Base-by-base conservation (phyloP, 2,888 invertebrate species). In the Cryptosula pallasiana region DNA sequence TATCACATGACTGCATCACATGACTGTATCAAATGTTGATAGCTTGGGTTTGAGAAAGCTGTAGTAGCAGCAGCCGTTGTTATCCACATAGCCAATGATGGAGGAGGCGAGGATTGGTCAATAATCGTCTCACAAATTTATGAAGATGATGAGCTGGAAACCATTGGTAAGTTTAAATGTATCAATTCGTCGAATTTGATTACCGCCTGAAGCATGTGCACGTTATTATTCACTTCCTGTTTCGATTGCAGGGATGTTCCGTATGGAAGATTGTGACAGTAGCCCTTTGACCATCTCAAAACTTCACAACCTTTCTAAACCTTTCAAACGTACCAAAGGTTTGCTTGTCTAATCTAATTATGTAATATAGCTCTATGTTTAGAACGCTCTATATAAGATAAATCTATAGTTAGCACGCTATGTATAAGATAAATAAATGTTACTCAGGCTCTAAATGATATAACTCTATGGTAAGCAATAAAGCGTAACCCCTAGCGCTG, bases 271-370 rank as follows among this genome's bases (percentile, higher is more conserved):
- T 63, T 82, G 81, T 73, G 35, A 75, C 13, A 71, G 74, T 0
- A 78, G 76, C 63, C 79, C 80, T 1, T 16, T 79, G 1, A 74
- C 73, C n/a, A 72, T 81, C 23, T 71, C 78, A 0, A 75, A 80
- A 1, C 69, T 72, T 0, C 80, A 82, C 35, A 78, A 81, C 71
- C 76, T 82, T 13, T 78, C 76, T 71, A 75, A 75, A 69, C 77
- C 78, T 2, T 80, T 82, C 73, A 76, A 75, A 55, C 71, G 77
- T 25, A 77, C 80, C 0, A 78, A 76, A 77, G 81, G 79, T 79
- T n/a, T n/a, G n/a, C n/a, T n/a, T n/a, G n/a, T n/a, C n/a, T n/a
- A n/a, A n/a, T n/a, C n/a, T n/a, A n/a, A n/a, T n/a, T n/a, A n/a
- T n/a, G n/a, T n/a, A n/a, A n/a, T n/a, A n/a, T n/a, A n/a, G n/a